These are phyloP conservation scores for Lapara coniferarum DNA, from an alignment of 2,888 invertebrate genomes.

Conservation along the genomic window DNA sequence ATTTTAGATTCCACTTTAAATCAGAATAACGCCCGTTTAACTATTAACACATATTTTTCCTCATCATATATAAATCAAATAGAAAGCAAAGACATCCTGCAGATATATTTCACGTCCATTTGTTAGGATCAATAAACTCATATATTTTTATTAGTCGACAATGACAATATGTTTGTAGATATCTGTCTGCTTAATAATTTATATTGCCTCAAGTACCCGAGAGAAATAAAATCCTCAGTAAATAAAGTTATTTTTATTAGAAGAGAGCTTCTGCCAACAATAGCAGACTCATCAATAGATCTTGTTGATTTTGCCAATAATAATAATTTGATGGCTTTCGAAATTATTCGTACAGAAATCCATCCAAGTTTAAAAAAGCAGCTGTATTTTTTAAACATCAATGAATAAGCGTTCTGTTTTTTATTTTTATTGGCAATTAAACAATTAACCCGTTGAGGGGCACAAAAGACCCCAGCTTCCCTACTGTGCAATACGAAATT, in stretches of 20 bases:
- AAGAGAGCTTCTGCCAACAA: conserved; percentile 22
- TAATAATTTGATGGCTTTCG: conserved; percentile 17
- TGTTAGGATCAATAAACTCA: conserved; percentile 5
- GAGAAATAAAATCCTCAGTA: conserved; percentile 19
- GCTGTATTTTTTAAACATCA: conserved; percentile 51
- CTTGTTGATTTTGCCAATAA: conserved; percentile 20
- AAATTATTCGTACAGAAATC: conserved; percentile 19
- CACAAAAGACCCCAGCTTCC: conserved; percentile 66
- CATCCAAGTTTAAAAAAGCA: conserved; percentile 38
- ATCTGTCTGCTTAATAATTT: conserved; percentile 12
- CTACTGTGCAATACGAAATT: conserved; percentile 70
- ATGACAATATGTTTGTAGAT: conserved; percentile 24
- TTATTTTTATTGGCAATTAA: conserved; percentile 82
- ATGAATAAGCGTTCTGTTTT: conserved; percentile 64
- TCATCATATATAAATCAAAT: too few species aligned
- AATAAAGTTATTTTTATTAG: conserved; percentile 22
- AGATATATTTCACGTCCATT: not conserved
- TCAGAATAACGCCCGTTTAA: too few species aligned
- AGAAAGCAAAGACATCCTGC: not conserved
- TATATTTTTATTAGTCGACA: conserved; percentile 16
- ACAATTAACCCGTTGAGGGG: conserved; percentile 78
- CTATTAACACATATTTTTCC: too few species aligned
- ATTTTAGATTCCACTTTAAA: too few species aligned
- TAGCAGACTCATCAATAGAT: conserved; percentile 19
- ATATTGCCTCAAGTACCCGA: conserved; percentile 22